phyloP scores from a whole-genome alignment of 2,888 invertebrate species.

The Aphelenchoides bicaudatus region DNA sequence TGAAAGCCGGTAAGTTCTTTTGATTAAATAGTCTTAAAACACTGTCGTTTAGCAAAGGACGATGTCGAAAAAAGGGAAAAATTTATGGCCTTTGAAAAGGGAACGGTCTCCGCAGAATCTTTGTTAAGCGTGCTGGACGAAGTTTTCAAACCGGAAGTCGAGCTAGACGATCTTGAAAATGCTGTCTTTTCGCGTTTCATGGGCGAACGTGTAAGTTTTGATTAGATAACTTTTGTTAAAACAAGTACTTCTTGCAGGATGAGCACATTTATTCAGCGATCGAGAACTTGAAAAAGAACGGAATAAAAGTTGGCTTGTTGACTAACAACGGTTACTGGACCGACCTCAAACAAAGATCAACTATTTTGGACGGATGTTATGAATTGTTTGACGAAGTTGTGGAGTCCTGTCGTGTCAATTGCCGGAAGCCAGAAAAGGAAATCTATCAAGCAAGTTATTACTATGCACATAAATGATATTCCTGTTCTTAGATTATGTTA shows the following conservation, averaged over 20 bases:
- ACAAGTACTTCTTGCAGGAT: slow-evolving; percentile 18
- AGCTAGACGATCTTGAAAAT: slow-evolving; percentile 1
- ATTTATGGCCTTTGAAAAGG: slow-evolving; percentile 8
- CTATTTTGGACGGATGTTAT: slow-evolving; percentile 15
- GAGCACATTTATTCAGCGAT: slow-evolving; percentile 10
- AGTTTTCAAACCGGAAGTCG: neutral
- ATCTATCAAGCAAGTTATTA: slow-evolving; percentile 57
- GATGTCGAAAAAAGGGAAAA: slow-evolving; percentile 6
- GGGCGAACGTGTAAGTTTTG: neutral
- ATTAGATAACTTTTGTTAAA: slow-evolving; percentile 3
- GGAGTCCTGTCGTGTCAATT: slow-evolving; percentile 59
- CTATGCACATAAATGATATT: slow-evolving; percentile 29
- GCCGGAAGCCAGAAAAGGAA: slow-evolving; percentile 60
- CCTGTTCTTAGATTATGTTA: slow-evolving; percentile 15
- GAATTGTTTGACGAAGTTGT: slow-evolving; percentile 34
- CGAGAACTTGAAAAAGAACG: neutral
- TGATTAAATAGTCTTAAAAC: neutral
- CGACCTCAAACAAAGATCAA: neutral
- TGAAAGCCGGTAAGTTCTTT: slow-evolving; percentile 11
- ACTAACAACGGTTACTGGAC: slow-evolving; percentile 26
- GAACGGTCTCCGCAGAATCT: neutral
- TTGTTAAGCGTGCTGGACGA: slow-evolving; percentile 1
- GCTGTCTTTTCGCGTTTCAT: neutral
- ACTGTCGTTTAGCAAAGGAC: neutral
- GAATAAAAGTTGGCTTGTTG: slow-evolving; percentile 18